These are phyloP conservation scores for Sigmodon hispidus DNA, from an alignment of 2,113 vertebrate genomes.

Conservation along the genomic window DNA sequence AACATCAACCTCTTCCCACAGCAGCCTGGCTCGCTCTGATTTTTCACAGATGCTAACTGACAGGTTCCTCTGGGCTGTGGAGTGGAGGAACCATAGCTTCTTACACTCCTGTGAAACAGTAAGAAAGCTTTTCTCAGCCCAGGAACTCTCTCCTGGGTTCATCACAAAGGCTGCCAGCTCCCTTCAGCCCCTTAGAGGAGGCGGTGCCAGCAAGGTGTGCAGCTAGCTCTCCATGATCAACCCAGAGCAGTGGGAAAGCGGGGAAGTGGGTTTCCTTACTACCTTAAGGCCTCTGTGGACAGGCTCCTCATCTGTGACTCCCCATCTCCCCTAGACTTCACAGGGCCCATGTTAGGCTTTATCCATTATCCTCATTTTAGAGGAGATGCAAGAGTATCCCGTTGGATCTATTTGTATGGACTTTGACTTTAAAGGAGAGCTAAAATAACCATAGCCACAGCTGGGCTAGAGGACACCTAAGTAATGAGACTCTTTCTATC, in stretches of 20 bases:
- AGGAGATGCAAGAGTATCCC: neutral
- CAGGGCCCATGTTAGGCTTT: neutral
- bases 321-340: neutral
- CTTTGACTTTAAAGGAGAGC: slow-evolving; percentile 24
- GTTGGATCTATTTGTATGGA: neutral
- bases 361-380: neutral
- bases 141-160: neutral
- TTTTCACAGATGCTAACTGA: neutral
- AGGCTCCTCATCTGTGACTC: neutral
- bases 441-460: neutral
- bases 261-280: neutral
- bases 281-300: neutral
- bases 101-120: neutral
- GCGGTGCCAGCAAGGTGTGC: neutral
- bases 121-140: neutral
- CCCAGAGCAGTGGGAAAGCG: neutral
- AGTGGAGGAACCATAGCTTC: neutral
- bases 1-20: neutral
- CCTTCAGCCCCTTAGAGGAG: neutral
- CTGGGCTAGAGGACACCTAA: neutral
- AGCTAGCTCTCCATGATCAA: neutral
- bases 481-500: neutral
- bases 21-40: neutral
- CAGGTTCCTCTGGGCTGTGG: neutral
- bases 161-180: neutral